Evolutionary conservation across 1,140 invertebrate species (phyloP).

Genomic region (Homarus americanus): DNA sequence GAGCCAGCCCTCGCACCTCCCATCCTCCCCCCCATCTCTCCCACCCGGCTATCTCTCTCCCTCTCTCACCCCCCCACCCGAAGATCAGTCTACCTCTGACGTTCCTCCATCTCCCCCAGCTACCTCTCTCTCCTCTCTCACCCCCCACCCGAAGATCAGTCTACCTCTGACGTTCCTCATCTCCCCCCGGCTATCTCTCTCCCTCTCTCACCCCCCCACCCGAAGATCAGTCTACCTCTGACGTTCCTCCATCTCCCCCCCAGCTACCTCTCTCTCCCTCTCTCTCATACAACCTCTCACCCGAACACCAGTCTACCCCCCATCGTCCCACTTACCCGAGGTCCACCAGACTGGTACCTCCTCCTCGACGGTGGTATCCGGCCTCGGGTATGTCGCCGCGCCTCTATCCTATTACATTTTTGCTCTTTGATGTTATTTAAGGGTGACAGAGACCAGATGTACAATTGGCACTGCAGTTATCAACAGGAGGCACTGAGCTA

Average conservation of each 20-base stretch:
- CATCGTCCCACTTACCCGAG: slow-evolving; percentile 1
- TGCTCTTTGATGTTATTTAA: slow-evolving; percentile 58
- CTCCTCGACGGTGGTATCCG: too few species aligned
- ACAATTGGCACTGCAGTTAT: slow-evolving; percentile 51
- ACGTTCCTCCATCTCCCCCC: too few species aligned
- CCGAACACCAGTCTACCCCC: background rate
- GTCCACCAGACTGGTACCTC: background rate
- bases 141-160: too few species aligned
- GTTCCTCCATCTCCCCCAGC: too few species aligned
- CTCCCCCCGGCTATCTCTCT: too few species aligned
- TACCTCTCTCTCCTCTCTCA: background rate
- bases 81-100: too few species aligned
- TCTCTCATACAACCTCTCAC: background rate
- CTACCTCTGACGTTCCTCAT: too few species aligned
- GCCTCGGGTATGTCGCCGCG: background rate
- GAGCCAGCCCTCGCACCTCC: background rate
- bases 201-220: background rate
- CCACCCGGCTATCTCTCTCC: too few species aligned
- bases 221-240: too few species aligned
- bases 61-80: background rate
- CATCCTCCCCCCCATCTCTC: too few species aligned
- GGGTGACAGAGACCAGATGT: background rate
- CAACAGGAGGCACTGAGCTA: background rate
- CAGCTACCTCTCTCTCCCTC: too few species aligned
- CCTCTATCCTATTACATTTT: slow-evolving; percentile 26